A percentile compares a stretch with the other conserved stretches of the same genome.
These are phyloP conservation scores for Styela clava DNA, from an alignment of 23 tunicate genomes.

Conservation along the genomic window DNA sequence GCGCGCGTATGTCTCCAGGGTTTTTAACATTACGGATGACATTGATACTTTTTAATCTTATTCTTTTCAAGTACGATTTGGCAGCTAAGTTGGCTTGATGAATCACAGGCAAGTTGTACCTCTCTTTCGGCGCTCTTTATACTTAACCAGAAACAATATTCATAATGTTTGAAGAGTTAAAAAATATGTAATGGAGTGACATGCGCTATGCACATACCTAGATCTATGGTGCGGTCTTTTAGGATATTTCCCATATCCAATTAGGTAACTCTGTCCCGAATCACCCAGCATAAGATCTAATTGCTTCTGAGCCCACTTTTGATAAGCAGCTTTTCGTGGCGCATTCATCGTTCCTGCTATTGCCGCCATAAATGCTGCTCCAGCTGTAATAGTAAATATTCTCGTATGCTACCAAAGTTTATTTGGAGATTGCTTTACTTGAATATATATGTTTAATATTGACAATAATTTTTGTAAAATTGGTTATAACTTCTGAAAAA, in stretches of 20 bases:
- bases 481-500: neutral
- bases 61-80: no score
- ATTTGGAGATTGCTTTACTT: neutral
- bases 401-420: neutral
- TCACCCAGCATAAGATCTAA: conserved; percentile 77
- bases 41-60: no score
- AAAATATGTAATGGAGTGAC: no score
- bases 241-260: conserved; percentile 81
- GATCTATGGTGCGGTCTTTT: conserved; percentile 75
- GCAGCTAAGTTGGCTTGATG: no score
- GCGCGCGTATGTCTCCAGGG: no score
- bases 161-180: no score
- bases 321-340: conserved; percentile 48
- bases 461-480: neutral
- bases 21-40: no score
- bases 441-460: neutral
- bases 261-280: conserved; percentile 69
- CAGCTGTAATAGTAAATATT: conserved; percentile 45
- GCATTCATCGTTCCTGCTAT: conserved; percentile 57
- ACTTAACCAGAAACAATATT: no score
- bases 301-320: conserved; percentile 53
- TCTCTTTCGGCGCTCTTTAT: no score
- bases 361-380: conserved; percentile 75
- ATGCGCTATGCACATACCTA: no score
- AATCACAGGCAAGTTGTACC: no score